Percentiles rank a stretch among this genome's conserved stretches.
Evolutionary conservation across 2,888 invertebrate species (phyloP).

Genomic region (Drosophila pegasa): DNA sequence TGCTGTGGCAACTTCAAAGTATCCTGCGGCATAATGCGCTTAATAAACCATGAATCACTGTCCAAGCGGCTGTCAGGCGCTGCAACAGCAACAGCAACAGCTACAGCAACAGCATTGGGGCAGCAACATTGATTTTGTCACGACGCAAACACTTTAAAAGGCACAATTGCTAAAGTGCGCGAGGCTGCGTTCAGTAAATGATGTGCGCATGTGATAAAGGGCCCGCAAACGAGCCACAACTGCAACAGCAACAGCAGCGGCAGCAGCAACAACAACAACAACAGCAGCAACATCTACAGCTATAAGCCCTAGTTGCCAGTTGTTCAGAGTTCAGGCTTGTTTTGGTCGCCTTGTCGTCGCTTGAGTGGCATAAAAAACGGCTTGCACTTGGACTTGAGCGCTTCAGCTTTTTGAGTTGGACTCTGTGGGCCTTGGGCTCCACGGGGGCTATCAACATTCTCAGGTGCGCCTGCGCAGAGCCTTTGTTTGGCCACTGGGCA

Average conservation of each 20-base stretch:
- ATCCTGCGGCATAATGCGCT: constrained; percentile 83
- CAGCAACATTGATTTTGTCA: constrained; percentile 82
- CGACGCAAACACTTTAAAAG: constrained; percentile 81
- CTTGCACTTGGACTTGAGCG: constrained; percentile 74
- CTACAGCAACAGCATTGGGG: constrained; percentile 35
- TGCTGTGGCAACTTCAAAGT: constrained; percentile 71
- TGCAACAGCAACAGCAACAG: constrained; percentile 31
- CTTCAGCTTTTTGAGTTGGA: constrained; percentile 16
- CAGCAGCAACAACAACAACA: constrained; percentile 31
- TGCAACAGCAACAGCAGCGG: constrained; percentile 14
- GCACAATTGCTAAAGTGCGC: constrained; percentile 77
- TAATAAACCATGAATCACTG: constrained; percentile 84
- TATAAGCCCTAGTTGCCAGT: constrained; percentile 28
- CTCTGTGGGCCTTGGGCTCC: constrained; percentile 58
- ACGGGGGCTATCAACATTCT: constrained; percentile 84
- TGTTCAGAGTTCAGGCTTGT: constrained; percentile 39
- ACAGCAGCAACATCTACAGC: constrained; percentile 5
- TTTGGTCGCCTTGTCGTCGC: constrained; percentile 60
- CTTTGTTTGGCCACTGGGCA: constrained; percentile 73
- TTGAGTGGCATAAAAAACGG: constrained; percentile 79
- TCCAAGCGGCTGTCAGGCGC: constrained; percentile 72
- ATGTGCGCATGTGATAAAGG: constrained; percentile 81
- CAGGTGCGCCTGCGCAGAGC: constrained; percentile 81
- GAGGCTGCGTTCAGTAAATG: constrained; percentile 64
- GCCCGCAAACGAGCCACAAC: constrained; percentile 60